These are phyloP conservation scores for Malurus alboscapulatus DNA, from an alignment of 2,113 vertebrate species.

Conservation along the genomic window DNA sequence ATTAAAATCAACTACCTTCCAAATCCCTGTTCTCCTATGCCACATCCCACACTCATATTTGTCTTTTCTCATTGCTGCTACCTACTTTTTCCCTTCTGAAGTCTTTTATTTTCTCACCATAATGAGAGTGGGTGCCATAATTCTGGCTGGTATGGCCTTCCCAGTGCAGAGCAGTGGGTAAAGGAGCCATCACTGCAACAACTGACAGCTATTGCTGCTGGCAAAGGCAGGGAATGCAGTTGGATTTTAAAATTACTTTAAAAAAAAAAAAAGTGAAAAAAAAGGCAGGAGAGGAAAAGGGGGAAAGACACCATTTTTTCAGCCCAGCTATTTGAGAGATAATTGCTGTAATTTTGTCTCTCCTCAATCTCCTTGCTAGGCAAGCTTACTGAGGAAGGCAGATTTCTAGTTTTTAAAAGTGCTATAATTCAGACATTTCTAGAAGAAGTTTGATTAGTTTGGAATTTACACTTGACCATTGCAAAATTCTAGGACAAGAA, in stretches of 20 bases:
- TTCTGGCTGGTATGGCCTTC: neutral
- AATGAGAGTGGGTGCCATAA: neutral
- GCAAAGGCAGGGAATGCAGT: neutral
- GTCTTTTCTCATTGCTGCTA: neutral
- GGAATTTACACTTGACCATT: conserved; percentile 26
- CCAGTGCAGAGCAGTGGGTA: neutral
- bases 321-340: neutral
- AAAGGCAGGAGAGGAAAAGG: neutral
- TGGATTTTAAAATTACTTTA: neutral
- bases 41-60: neutral
- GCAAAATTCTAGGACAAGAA: neutral
- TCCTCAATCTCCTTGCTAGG: conserved; percentile 18
- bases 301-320: neutral
- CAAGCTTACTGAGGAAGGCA: neutral
- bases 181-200: neutral
- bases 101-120: neutral
- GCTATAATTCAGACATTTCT: neutral
- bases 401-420: neutral
- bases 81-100: neutral
- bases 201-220: neutral
- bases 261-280: fast-evolving
- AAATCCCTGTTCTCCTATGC: neutral
- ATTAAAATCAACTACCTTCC: neutral
- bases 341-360: conserved; percentile 36
- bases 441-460: neutral